Conservation (phyloP, 2,888 invertebrate species). For the Macrosiphum euphorbiae region DNA sequence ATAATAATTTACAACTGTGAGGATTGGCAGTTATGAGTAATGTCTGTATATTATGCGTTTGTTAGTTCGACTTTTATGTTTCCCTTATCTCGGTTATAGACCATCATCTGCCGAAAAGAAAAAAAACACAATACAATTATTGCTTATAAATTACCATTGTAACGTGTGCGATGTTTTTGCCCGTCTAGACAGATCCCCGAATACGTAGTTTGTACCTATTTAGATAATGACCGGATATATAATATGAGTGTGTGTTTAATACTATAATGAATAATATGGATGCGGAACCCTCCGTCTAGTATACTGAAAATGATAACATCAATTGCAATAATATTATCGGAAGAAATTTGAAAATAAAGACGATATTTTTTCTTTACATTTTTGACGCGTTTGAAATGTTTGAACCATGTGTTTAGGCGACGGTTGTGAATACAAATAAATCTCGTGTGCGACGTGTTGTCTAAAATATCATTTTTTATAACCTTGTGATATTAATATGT, state of each 20-base stretch:
- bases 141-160: not conserved
- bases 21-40: not conserved
- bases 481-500: not conserved
- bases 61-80: not conserved
- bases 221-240: slow-evolving; percentile 27
- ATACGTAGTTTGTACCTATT: not conserved
- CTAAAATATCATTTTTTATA: not conserved
- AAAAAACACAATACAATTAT: not conserved
- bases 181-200: slow-evolving; percentile 13
- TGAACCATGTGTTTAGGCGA: not conserved
- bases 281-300: not conserved
- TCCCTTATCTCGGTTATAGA: not conserved
- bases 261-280: not conserved
- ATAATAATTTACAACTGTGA: not conserved
- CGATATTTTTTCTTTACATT: not conserved
- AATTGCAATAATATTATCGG: not conserved
- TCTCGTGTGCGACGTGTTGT: not conserved
- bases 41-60: not conserved
- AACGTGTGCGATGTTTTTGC: slow-evolving; percentile 16
- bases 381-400: not conserved
- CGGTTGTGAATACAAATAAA: not conserved
- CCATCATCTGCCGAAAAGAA: not conserved
- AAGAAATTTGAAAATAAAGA: slow-evolving; percentile 14
- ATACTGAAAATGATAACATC: not conserved
- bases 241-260: not conserved